Evolutionary conservation across 2,797 vertebrate species (phyloP).

Genomic region (Siniperca undulata): DNA sequence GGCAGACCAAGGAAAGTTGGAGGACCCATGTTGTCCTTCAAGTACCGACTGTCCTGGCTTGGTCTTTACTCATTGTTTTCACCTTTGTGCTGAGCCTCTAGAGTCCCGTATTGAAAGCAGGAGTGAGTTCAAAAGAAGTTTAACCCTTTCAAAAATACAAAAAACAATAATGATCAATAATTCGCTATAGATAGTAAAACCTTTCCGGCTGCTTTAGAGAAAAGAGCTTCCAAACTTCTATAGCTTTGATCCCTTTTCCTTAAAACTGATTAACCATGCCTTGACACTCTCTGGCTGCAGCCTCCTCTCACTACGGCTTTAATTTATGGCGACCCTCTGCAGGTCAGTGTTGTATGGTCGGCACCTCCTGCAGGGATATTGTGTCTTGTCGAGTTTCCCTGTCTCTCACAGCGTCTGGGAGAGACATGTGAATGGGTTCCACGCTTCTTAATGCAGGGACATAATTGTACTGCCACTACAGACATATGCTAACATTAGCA

Average conservation of each 20-base stretch:
- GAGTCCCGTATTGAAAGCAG: conserved; percentile 37
- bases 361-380: conserved; percentile 79
- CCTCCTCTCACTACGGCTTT: conserved; percentile 59
- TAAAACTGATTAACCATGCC: conserved; percentile 75
- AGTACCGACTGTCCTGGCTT: conserved; percentile 55
- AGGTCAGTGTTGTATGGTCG: conserved; percentile 66
- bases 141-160: conserved; percentile 55
- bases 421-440: conserved; percentile 60
- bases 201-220: conserved; percentile 39
- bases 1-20: conserved; percentile 54
- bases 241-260: conserved; percentile 64
- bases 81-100: conserved; percentile 53
- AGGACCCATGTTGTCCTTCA: conserved; percentile 63
- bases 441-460: conserved; percentile 34
- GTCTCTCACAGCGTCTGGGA: conserved; percentile 64
- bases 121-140: conserved; percentile 57
- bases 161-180: conserved; percentile 62
- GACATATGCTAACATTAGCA: conserved; percentile 32
- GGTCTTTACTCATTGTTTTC: conserved; percentile 65
- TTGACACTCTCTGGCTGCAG: conserved; percentile 59
- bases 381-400: conserved; percentile 62
- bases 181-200: conserved; percentile 75
- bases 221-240: conserved; percentile 48
- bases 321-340: conserved; percentile 78
- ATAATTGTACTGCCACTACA: conserved; percentile 19